Evolutionary conservation across 2,113 vertebrate species (phyloP), one percentile per base, ranked within the genome.

Genomic region (Gadus chalcogrammus): DNA sequence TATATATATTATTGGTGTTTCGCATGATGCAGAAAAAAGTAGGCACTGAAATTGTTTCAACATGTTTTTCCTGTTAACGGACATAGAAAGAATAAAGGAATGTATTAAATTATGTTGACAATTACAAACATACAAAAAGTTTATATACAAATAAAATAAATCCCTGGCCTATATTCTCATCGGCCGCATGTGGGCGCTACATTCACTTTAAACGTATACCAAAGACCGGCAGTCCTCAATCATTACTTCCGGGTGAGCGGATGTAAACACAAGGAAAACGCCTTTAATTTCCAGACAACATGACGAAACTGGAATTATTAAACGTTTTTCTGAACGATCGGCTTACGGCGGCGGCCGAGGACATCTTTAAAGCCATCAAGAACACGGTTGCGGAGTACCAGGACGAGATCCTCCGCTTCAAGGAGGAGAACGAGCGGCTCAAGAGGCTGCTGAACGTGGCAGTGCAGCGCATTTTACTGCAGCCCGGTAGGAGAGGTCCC

Each of bases 371-470:
- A 60, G 87, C 88, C 58, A 76, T 90, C 0, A 87, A 83, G 15
- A 80, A 82, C 31, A 82, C 86, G 5, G 79, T 89, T 72, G 59
- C 7, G 16, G 87, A 84, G 20, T 87, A 87, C 18, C 85, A 90
- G 81, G 75, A 72, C 17, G 88, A 89, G 15, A 67, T 90, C n/a
- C 62, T 86, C 1, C 84, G 86, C 1, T 79, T 83, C 16, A 81
- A 82, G 0, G 80, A 88, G 71, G 88, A 90, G 70, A 90, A 88
- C 79, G 77, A 89, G 60, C 84, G 85, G 15, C 87, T 90, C 42
- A 68, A 65, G 1, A 69, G 79, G 59, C 85, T 90, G 22, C 82
- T 90, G 31, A 79, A 79, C 17, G 82, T 85, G 0, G 82, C 88
- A 27, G 83, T 86, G 1, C 87, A 90, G 28, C 68, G 84, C 52